A percentile compares a stretch with the other conserved stretches of the same genome.
phyloP scores from a whole-genome alignment of 2,888 invertebrate genomes.

The Chydorus sphaericus region DNA sequence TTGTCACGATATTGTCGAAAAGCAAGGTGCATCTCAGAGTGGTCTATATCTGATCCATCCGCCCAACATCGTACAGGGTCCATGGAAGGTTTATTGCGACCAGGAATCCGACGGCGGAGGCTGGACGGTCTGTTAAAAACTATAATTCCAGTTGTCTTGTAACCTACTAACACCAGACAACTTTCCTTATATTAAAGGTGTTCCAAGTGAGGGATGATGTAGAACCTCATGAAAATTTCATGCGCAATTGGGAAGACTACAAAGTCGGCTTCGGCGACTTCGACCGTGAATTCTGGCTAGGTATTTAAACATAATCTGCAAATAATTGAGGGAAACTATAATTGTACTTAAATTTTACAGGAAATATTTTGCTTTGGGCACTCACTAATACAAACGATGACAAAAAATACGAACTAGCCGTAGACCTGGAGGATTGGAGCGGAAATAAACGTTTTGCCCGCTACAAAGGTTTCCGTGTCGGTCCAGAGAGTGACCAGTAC shows the following conservation, averaged over 20 bases:
- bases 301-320: neutral
- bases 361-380: slow-evolving; percentile 21
- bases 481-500: slow-evolving; percentile 19
- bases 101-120: slow-evolving; percentile 18
- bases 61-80: slow-evolving; percentile 18
- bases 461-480: slow-evolving; percentile 19
- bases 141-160: neutral
- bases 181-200: neutral
- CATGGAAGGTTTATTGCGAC: slow-evolving; percentile 18
- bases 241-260: slow-evolving; percentile 19
- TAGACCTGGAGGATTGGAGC: slow-evolving; percentile 21
- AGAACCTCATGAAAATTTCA: slow-evolving; percentile 21
- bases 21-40: slow-evolving; percentile 17
- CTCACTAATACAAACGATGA: slow-evolving; percentile 20
- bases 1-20: slow-evolving; percentile 21
- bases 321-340: slow-evolving; percentile 14
- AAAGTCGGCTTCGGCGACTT: slow-evolving; percentile 22
- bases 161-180: neutral
- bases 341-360: slow-evolving; percentile 9
- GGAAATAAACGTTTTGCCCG: slow-evolving; percentile 20
- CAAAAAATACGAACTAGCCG: slow-evolving; percentile 19
- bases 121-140: slow-evolving; percentile 16
- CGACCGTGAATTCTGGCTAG: slow-evolving; percentile 22
- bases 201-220: slow-evolving; percentile 21
- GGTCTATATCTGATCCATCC: slow-evolving; percentile 22